Evolutionary conservation across 2,797 vertebrate genomes (phyloP), one percentile per base, ranked within the genome.

Genomic region (Chelonia mydas): DNA sequence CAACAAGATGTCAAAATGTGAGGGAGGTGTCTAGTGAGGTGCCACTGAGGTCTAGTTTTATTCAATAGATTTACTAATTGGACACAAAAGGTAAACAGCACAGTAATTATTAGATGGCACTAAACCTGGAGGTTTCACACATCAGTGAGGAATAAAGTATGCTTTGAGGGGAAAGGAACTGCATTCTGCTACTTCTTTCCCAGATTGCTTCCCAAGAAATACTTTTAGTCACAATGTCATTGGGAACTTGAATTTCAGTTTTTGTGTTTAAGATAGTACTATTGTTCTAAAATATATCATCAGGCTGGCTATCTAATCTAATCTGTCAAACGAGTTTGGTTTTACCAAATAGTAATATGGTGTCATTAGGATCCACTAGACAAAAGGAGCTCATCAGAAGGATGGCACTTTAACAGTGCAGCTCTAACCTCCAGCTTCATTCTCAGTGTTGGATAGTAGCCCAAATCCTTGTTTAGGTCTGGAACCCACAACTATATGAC

Each of bases 161-260:
- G 65, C 37, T 84, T 54, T 87, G 80, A 81, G 0, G 0, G 87
- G 47, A 93, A 80, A 91, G 37, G 81, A 92, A 78, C 45, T 94
- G 86, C 80, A 57, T 54, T 74, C 85, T 84, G 23, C 11, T 55
- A 81, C 76, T 65, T 4, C 59, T 92, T 95, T 89, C 84, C 79
- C 72, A 91, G 68, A 81, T 86, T 93, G 28, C 51, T 54, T 37
- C 92, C 50, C 93, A 94, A 96, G 61, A 76, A 45, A 27, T 6
- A 27, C 76, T 82, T 89, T n/a, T 47, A 55, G 72, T 88, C 77
- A 59, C 72, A 93, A 87, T 55, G 77, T 74, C 93, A 90, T 87
- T 86, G 87, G 65, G 57, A 91, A 78, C 50, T 92, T 1, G 2
- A 27, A 23, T 92, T 94, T 96, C 88, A 92, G 41, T 83, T 54